Evolutionary conservation across 2,888 invertebrate species (phyloP).

Genomic region (Nomada ruficornis): DNA sequence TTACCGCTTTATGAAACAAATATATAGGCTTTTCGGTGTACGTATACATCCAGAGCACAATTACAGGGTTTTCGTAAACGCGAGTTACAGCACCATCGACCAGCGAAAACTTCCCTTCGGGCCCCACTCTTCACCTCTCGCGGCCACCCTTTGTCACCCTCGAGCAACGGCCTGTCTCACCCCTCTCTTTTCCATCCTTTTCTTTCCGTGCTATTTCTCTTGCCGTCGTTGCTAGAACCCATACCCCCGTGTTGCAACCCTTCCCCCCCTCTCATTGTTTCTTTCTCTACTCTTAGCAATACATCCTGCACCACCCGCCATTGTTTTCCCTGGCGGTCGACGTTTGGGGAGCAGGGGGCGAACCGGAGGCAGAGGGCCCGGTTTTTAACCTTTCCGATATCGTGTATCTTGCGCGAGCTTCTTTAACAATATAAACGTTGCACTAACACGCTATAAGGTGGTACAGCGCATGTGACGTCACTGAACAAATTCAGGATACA

Average conservation of each 20-base stretch:
- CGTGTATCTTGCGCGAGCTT: background rate
- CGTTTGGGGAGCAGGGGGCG: conserved; percentile 9
- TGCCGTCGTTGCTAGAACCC: conserved; percentile 10
- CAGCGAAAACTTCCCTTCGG: conserved; percentile 36
- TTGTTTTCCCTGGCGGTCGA: conserved; percentile 48
- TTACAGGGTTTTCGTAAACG: conserved; percentile 10
- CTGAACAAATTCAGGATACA: background rate
- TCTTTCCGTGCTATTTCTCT: conserved; percentile 31
- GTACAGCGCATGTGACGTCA: too few species aligned
- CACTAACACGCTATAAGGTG: too few species aligned
- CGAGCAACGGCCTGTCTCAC: conserved; percentile 42
- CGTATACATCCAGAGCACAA: background rate
- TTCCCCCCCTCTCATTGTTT: conserved; percentile 14
- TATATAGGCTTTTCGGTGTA: background rate
- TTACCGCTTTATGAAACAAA: background rate
- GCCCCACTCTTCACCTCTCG: conserved; percentile 31
- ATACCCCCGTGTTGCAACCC: conserved; percentile 15
- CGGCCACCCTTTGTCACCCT: conserved; percentile 53
- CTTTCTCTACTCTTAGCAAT: conserved; percentile 44
- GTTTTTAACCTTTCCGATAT: conserved; percentile 35
- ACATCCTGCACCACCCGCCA: conserved; percentile 52
- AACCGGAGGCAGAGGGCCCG: background rate
- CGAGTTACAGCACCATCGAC: conserved; percentile 47
- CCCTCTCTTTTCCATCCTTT: conserved; percentile 15
- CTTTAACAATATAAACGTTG: background rate